Percentiles rank a stretch among this genome's conserved stretches.
phyloP scores from a whole-genome alignment of 92 coral and sea anemone genomes.

The Porites divaricata region DNA sequence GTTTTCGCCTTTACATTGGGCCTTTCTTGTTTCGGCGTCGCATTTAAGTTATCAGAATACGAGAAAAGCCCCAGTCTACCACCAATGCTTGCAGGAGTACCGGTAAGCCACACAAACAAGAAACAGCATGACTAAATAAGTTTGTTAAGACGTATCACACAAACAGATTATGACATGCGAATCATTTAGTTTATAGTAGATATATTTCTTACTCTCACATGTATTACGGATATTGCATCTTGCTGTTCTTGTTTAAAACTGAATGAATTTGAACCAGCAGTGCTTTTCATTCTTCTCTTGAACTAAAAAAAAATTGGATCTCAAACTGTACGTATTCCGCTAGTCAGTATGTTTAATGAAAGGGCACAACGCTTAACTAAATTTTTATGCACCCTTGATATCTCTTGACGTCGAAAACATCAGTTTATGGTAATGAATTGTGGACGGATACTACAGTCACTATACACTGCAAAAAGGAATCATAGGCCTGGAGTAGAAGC shows the following conservation, averaged over 20 bases:
- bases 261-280: neutral
- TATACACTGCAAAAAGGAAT: no score
- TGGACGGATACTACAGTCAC: no score
- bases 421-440: no score
- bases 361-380: no score
- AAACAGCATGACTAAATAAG: neutral
- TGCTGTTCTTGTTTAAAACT: neutral
- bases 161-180: neutral
- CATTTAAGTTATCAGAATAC: constrained; percentile 62
- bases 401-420: no score
- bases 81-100: constrained; percentile 60
- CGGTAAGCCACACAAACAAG: constrained; percentile 46
- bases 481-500: no score
- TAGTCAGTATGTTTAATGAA: no score
- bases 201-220: neutral
- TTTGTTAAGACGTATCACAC: neutral
- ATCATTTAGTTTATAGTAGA: neutral
- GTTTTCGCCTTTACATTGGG: constrained; percentile 50
- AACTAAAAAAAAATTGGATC: neutral
- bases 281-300: neutral
- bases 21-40: constrained; percentile 60
- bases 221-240: neutral
- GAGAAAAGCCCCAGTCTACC: constrained; percentile 60
- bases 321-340: no score
- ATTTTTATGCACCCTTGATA: no score